Evolutionary conservation across 1,140 invertebrate species (phyloP).

Genomic region (Scaptomyza graminum): DNA sequence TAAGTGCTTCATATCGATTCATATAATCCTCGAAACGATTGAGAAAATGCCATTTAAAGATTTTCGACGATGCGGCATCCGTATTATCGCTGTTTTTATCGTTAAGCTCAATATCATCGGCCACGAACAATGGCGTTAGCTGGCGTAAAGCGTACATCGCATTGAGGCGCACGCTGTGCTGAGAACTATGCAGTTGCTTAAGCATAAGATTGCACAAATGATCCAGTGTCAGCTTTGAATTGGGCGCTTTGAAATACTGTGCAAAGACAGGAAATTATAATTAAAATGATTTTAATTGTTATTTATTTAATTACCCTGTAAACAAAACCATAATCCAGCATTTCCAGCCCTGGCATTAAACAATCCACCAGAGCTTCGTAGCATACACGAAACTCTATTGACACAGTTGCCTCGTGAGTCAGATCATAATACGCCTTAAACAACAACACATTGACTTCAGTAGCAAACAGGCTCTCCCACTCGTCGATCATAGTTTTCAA

Average conservation of each 20-base stretch:
- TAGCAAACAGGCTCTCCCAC: slow-evolving; percentile 86
- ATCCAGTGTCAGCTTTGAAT: slow-evolving; percentile 57
- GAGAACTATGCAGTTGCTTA: slow-evolving; percentile 57
- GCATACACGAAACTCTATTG: slow-evolving; percentile 41
- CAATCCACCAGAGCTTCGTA: slow-evolving; percentile 50
- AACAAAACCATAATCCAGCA: slow-evolving; percentile 65
- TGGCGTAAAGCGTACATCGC: slow-evolving; percentile 59
- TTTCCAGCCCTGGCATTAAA: slow-evolving; percentile 55
- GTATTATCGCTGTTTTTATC: slow-evolving; percentile 65
- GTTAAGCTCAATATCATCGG: slow-evolving; percentile 68
- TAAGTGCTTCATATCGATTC: slow-evolving; percentile 62
- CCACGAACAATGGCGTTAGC: slow-evolving; percentile 67
- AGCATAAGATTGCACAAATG: slow-evolving; percentile 76
- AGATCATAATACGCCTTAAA: slow-evolving; percentile 84
- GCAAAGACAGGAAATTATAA: neutral
- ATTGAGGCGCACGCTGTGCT: slow-evolving; percentile 57
- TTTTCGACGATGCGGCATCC: slow-evolving; percentile 24
- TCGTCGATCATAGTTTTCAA: slow-evolving; percentile 85
- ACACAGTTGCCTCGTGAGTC: slow-evolving; percentile 52
- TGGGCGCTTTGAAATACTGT: slow-evolving; percentile 67
- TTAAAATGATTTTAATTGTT: neutral
- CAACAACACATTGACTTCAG: slow-evolving; percentile 84
- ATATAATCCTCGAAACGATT: slow-evolving; percentile 86
- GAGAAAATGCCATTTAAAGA: slow-evolving; percentile 80
- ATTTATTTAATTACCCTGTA: slow-evolving; percentile 52